These are phyloP conservation scores for Clistopyga incitator DNA, from an alignment of 2,888 invertebrate species.

Conservation along the genomic window DNA sequence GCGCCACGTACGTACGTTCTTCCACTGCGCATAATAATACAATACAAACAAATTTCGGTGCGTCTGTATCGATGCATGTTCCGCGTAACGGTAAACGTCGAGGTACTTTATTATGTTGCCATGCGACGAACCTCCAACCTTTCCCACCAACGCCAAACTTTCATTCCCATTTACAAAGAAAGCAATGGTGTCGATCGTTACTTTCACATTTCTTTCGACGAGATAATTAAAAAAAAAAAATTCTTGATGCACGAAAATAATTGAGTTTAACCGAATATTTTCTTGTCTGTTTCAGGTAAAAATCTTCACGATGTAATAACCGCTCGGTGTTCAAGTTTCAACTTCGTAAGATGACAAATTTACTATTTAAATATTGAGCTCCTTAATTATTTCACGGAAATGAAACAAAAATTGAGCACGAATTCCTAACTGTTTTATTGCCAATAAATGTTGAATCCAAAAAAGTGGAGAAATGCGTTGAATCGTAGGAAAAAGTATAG, in stretches of 20 bases:
- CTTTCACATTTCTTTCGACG: not conserved
- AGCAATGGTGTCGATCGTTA: constrained; percentile 62
- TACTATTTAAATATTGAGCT: not conserved
- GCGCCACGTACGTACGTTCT: constrained; percentile 62
- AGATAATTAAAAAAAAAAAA: not conserved
- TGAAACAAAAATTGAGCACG: not conserved
- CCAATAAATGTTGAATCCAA: not conserved
- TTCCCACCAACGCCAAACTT: constrained; percentile 19
- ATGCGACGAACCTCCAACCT: constrained; percentile 7
- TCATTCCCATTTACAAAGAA: constrained; percentile 56
- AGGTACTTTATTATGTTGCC: constrained; percentile 35
- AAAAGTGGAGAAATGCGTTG: constrained; percentile 5
- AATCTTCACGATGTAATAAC: not conserved
- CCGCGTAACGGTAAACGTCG: not conserved
- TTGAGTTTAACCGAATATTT: constrained; percentile 18
- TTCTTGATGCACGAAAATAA: not conserved
- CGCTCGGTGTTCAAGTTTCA: not conserved
- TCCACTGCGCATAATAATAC: constrained; percentile 64
- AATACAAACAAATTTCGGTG: constrained; percentile 62
- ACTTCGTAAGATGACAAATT: constrained; percentile 4
- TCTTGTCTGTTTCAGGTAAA: constrained; percentile 54
- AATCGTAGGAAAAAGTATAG: constrained; percentile 45
- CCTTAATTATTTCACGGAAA: not conserved
- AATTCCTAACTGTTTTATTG: not conserved
- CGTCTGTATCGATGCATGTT: constrained; percentile 18